These are phyloP conservation scores for Carduelis carduelis DNA, from an alignment of 2,797 vertebrate genomes.

Conservation along the genomic window DNA sequence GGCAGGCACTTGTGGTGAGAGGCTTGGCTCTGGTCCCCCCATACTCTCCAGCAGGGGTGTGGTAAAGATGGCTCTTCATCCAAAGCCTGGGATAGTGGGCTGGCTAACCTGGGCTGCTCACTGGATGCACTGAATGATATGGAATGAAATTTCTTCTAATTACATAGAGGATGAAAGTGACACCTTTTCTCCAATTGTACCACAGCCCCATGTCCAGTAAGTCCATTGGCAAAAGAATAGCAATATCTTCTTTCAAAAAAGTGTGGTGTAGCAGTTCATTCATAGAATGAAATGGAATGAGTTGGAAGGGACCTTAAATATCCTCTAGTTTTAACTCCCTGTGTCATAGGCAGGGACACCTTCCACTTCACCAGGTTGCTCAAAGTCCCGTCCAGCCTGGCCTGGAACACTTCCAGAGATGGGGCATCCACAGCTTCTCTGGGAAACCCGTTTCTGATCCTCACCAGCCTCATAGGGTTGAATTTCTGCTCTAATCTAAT, in stretches of 20 bases:
- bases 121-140: not conserved
- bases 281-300: not conserved
- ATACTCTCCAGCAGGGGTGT: not conserved
- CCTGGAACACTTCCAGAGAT: not conserved
- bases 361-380: not conserved
- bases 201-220: not conserved
- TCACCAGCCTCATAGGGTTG: not conserved
- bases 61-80: not conserved
- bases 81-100: not conserved
- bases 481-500: not conserved
- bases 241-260: not conserved
- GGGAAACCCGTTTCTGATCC: not conserved
- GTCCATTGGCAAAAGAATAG: not conserved
- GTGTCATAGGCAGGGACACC: not conserved
- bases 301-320: not conserved
- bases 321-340: not conserved
- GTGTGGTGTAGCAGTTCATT: not conserved
- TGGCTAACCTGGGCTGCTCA: not conserved
- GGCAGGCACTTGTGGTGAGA: not conserved
- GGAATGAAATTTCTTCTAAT: not conserved
- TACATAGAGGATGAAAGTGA: not conserved
- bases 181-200: not conserved
- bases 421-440: not conserved
- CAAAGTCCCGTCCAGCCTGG: not conserved
- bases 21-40: not conserved